Conservation (phyloP, 2,888 invertebrate species). For the Platerodrilus igneus region DNA sequence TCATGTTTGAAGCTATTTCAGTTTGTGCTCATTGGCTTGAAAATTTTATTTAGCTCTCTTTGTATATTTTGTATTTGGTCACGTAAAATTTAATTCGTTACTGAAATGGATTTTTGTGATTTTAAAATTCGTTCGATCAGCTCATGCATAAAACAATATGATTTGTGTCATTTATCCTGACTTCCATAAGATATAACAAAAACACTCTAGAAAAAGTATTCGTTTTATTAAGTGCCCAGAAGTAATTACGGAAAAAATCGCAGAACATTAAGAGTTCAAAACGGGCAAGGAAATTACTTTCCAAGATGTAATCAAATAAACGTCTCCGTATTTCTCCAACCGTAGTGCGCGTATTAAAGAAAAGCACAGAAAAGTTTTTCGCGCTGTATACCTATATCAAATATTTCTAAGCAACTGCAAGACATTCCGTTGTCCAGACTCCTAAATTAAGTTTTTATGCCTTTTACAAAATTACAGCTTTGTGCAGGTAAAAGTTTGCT, state of each 20-base stretch:
- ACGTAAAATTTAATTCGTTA: slow-evolving; percentile 25
- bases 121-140: slow-evolving; percentile 6
- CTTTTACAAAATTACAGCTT: too few species aligned
- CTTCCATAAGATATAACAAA: background rate
- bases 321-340: slow-evolving; percentile 14
- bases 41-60: slow-evolving; percentile 24
- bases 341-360: slow-evolving; percentile 15
- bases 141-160: slow-evolving; percentile 22
- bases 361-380: slow-evolving; percentile 10
- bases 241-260: slow-evolving; percentile 18
- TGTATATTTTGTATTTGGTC: slow-evolving; percentile 21
- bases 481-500: too few species aligned
- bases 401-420: too few species aligned
- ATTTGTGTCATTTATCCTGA: background rate
- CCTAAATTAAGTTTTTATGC: too few species aligned
- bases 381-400: too few species aligned
- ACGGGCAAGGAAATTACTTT: slow-evolving; percentile 20
- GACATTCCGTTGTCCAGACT: too few species aligned
- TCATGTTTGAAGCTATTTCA: slow-evolving; percentile 21
- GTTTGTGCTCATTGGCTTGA: slow-evolving; percentile 24
- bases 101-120: slow-evolving; percentile 21
- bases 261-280: slow-evolving; percentile 18
- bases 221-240: slow-evolving; percentile 11
- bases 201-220: slow-evolving; percentile 4
- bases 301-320: slow-evolving; percentile 23